Conservation (phyloP, 2,797 vertebrate genomes). For the Acipenser transmontanus region DNA sequence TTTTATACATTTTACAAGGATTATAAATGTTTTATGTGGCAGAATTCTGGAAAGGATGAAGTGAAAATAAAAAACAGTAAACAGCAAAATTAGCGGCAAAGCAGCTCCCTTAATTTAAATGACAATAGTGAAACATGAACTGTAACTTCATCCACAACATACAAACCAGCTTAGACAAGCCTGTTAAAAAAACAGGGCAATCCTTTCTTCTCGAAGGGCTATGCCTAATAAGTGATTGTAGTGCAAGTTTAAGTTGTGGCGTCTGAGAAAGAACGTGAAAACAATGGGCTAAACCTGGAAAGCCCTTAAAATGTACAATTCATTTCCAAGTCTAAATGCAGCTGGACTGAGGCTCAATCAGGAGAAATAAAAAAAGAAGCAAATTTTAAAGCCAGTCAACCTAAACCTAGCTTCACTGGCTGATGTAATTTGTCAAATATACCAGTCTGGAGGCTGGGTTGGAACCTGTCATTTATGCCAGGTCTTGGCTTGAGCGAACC, state of each 20-base stretch:
- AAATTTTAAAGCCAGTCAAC: not conserved
- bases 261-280: constrained; percentile 2
- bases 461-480: not conserved
- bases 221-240: not conserved
- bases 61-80: too few species aligned
- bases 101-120: not conserved
- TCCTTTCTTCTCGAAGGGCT: not conserved
- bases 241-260: not conserved
- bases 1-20: too few species aligned
- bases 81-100: too few species aligned
- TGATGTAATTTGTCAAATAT: constrained; percentile 1
- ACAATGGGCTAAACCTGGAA: not conserved
- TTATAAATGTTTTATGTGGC: too few species aligned
- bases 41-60: too few species aligned
- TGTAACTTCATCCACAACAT: not conserved
- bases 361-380: not conserved
- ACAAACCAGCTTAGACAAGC: not conserved
- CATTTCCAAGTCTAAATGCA: not conserved
- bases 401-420: not conserved
- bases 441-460: constrained; percentile 1
- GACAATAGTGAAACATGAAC: not conserved
- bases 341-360: not conserved
- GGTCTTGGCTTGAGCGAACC: not conserved
- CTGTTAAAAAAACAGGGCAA: not conserved
- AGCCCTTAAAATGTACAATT: not conserved